phyloP scores from a whole-genome alignment of 1,140 invertebrate genomes.

The Musca vetustissima region DNA sequence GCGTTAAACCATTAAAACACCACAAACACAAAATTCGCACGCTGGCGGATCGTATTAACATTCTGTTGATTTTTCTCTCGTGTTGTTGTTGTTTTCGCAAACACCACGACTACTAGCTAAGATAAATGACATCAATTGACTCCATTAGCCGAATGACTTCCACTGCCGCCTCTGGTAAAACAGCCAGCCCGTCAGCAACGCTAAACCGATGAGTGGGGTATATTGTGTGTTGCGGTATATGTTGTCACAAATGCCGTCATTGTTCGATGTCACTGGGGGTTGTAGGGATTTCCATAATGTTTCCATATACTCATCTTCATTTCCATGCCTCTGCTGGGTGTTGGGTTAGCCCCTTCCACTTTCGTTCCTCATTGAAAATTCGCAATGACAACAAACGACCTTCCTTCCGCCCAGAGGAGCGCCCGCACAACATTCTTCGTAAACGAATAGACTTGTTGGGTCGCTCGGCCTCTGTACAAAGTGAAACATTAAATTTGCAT shows the following conservation, averaged over 20 bases:
- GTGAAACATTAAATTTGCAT: constrained; percentile 53
- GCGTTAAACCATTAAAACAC: neutral
- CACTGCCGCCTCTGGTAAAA: neutral
- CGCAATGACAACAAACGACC: neutral
- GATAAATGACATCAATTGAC: constrained; percentile 27
- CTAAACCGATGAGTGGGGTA: too few species aligned
- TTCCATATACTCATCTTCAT: too few species aligned
- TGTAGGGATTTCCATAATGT: too few species aligned
- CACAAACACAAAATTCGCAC: constrained; percentile 16
- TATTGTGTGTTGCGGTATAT: too few species aligned
- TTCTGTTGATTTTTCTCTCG: neutral
- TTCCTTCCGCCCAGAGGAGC: too few species aligned
- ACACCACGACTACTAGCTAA: neutral
- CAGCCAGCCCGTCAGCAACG: neutral
- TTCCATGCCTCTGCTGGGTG: too few species aligned
- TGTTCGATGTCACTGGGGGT: too few species aligned
- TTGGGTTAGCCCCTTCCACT: neutral
- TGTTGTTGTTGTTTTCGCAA: constrained; percentile 7
- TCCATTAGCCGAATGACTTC: constrained; percentile 22
- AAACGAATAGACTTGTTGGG: too few species aligned
- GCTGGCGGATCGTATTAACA: constrained; percentile 15
- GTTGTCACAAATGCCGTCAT: too few species aligned
- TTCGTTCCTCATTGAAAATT: neutral
- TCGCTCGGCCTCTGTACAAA: neutral
- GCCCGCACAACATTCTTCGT: too few species aligned